Evolutionary conservation across 1,140 invertebrate species (phyloP).

Genomic region (Ericerus pela): DNA sequence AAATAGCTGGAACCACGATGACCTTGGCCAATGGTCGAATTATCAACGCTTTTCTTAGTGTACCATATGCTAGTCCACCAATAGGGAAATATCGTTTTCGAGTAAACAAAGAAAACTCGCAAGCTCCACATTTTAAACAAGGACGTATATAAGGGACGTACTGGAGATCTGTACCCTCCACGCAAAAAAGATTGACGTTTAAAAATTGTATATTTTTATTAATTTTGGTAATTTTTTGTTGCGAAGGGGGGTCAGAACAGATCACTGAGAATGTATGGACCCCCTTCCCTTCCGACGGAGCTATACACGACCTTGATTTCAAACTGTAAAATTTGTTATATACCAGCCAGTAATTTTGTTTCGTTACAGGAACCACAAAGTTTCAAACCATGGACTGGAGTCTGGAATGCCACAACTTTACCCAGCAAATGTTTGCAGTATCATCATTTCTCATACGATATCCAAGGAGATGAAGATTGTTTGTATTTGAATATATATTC

Average conservation of each 20-base stretch:
- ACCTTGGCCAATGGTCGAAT: conserved; percentile 4
- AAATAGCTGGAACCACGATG: conserved; percentile 10
- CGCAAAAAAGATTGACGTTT: no score
- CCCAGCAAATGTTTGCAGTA: conserved; percentile 17
- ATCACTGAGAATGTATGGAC: no score
- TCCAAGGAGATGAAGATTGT: conserved; percentile 23
- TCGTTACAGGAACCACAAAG: conserved; percentile 17
- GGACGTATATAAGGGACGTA: no score
- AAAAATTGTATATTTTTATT: background rate
- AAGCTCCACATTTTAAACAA: background rate
- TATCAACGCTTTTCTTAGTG: conserved; percentile 35
- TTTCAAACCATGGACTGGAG: conserved; percentile 19
- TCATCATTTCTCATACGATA: background rate
- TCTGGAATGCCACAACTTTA: conserved; percentile 18
- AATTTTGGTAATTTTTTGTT: background rate
- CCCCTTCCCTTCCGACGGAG: no score
- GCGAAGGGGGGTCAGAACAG: background rate
- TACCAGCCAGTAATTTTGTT: background rate
- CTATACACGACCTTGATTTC: background rate
- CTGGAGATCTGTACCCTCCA: no score
- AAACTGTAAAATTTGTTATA: background rate
- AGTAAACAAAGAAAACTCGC: conserved; percentile 28
- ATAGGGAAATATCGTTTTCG: conserved; percentile 39
- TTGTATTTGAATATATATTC: conserved; percentile 24
- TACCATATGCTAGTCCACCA: conserved; percentile 45